Evolutionary conservation across 2,888 invertebrate species (phyloP).

Genomic region (Brachylomia viminalis): DNA sequence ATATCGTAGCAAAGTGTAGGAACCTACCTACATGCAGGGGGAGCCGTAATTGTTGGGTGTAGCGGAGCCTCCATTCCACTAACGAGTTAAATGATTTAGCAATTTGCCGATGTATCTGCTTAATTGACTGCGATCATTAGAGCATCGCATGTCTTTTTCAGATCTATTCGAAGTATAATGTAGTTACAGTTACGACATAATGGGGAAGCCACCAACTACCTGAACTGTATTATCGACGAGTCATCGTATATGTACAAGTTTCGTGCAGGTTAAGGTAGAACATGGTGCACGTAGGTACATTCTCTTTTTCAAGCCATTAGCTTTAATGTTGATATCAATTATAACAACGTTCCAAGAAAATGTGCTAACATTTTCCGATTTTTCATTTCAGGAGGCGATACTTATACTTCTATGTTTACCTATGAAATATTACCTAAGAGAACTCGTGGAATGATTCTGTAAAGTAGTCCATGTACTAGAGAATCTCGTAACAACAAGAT

Average conservation of each 20-base stretch:
- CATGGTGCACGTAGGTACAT: conserved; percentile 2
- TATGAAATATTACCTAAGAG: conserved; percentile 43
- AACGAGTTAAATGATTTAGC: conserved; percentile 64
- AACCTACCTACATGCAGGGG: conserved; percentile 33
- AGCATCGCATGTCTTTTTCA: conserved; percentile 50
- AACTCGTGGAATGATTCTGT: conserved; percentile 26
- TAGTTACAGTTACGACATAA: conserved; percentile 12
- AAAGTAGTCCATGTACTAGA: conserved; percentile 13
- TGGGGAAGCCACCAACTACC: conserved; percentile 1
- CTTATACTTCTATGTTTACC: conserved; percentile 36
- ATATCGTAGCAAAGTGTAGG: conserved; percentile 55
- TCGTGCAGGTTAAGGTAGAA: conserved; percentile 11
- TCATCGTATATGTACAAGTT: conserved; percentile 18
- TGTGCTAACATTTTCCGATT: conserved; percentile 47
- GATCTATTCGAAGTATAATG: conserved; percentile 20
- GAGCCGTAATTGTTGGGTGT: conserved; percentile 53
- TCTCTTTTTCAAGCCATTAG: conserved; percentile 38
- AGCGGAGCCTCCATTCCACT: conserved; percentile 46
- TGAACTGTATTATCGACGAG: conserved; percentile 16
- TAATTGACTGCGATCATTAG: conserved; percentile 56
- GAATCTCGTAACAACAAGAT: conserved; percentile 19
- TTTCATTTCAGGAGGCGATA: conserved; percentile 40
- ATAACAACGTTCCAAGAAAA: conserved; percentile 34
- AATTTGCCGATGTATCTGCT: conserved; percentile 59
- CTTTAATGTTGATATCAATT: conserved; percentile 48